Evolutionary conservation across 2,797 vertebrate species (phyloP).

Genomic region (Enteromius thamalakanensis): DNA sequence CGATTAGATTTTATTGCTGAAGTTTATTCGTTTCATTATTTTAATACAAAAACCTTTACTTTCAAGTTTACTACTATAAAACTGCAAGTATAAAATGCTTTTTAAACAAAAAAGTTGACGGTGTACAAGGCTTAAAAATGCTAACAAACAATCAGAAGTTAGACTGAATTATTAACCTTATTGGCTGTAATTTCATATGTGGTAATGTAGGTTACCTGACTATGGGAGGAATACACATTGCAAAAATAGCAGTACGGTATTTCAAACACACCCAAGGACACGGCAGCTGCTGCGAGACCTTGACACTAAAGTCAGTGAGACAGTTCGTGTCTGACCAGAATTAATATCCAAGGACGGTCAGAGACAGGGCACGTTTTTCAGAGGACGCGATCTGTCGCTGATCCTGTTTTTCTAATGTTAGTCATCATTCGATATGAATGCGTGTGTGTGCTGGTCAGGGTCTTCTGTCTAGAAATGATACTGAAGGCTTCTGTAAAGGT

Average conservation of each 20-base stretch:
- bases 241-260: neutral
- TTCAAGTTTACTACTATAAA: neutral
- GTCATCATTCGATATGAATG: neutral
- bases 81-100: neutral
- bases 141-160: neutral
- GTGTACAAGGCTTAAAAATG: neutral
- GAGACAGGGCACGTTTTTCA: conserved; percentile 47
- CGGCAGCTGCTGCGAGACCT: conserved; percentile 1
- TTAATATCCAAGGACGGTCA: conserved; percentile 45
- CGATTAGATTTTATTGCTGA: neutral
- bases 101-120: neutral
- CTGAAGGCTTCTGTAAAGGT: conserved; percentile 31
- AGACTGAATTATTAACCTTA: neutral
- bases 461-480: conserved; percentile 14
- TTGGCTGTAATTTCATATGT: neutral
- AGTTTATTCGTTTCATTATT: neutral
- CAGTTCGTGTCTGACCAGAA: neutral
- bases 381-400: conserved; percentile 5
- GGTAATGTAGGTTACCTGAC: neutral
- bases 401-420: conserved; percentile 37
- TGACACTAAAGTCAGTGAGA: conserved; percentile 6
- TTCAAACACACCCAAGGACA: neutral
- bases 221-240: neutral
- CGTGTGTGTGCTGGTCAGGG: neutral
- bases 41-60: neutral